Conservation (phyloP, 2,113 vertebrate species). For the Butastur rufipennis region DNA sequence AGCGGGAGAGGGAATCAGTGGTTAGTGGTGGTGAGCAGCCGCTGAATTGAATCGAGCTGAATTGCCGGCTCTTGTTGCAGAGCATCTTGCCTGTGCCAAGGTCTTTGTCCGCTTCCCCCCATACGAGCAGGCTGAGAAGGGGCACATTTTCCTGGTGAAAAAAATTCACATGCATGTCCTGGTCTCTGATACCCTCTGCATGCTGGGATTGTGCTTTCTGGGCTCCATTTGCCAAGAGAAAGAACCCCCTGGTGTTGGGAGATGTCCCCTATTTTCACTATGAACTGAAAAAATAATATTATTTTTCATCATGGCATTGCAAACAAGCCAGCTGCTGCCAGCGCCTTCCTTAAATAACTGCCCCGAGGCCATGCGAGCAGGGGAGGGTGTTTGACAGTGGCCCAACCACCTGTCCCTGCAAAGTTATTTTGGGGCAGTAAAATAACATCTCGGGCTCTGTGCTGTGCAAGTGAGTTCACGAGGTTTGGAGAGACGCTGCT, state of each 20-base stretch:
- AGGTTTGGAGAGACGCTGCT: rapidly evolving
- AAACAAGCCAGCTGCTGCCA: rapidly evolving
- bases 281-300: background rate
- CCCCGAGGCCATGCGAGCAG: rapidly evolving
- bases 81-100: rapidly evolving
- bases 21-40: rapidly evolving
- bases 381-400: background rate
- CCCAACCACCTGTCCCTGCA: background rate
- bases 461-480: rapidly evolving
- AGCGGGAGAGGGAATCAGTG: background rate
- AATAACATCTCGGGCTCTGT: background rate
- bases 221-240: background rate
- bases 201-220: rapidly evolving
- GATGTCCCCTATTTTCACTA: background rate
- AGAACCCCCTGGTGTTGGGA: too few species aligned
- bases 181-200: background rate
- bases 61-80: rapidly evolving
- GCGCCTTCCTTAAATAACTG: background rate
- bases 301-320: rapidly evolving
- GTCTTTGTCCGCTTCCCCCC: rapidly evolving
- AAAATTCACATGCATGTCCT: background rate
- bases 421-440: background rate
- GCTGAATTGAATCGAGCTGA: rapidly evolving
- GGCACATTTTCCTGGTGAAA: background rate
- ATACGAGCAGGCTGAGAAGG: rapidly evolving